A percentile compares a stretch with the other conserved stretches of the same genome.
Conservation (phyloP, 2,113 vertebrate genomes). For the Ictalurus furcatus region DNA sequence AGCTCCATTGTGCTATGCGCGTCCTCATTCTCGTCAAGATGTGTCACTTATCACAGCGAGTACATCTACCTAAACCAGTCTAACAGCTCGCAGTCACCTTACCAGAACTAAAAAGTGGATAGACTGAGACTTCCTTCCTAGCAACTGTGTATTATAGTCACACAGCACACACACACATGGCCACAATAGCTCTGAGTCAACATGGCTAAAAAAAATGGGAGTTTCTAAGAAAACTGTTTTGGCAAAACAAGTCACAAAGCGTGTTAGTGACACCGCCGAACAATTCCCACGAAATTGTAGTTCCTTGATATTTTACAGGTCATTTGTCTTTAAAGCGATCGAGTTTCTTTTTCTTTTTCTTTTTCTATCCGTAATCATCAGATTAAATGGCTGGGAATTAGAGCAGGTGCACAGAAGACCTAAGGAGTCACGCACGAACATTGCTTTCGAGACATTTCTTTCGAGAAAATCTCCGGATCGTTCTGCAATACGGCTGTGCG, state of each 20-base stretch:
- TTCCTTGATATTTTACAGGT: background rate
- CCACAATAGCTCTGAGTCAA: constrained; percentile 1
- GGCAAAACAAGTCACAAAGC: constrained; percentile 3
- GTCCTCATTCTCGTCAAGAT: background rate
- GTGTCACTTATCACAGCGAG: background rate
- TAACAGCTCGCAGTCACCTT: constrained; percentile 8
- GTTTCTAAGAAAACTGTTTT: constrained; percentile 10
- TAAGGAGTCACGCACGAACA: background rate
- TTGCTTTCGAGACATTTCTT: background rate
- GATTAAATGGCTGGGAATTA: background rate
- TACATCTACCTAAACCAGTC: constrained; percentile 21
- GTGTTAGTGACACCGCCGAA: background rate
- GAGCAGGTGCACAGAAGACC: background rate
- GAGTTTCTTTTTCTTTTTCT: background rate
- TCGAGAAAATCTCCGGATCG: background rate
- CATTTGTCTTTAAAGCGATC: background rate
- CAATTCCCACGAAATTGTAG: background rate
- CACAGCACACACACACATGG: constrained; percentile 3
- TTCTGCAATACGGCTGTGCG: too few species aligned
- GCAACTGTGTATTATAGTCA: constrained; percentile 16
- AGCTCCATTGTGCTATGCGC: background rate
- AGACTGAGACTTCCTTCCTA: background rate
- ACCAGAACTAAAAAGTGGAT: background rate
- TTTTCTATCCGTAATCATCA: background rate
- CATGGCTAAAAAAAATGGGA: background rate